A percentile compares a stretch with the other conserved stretches of the same genome.
These are phyloP conservation scores for Tinamus major DNA, from an alignment of 2,797 vertebrate genomes.

Conservation along the genomic window DNA sequence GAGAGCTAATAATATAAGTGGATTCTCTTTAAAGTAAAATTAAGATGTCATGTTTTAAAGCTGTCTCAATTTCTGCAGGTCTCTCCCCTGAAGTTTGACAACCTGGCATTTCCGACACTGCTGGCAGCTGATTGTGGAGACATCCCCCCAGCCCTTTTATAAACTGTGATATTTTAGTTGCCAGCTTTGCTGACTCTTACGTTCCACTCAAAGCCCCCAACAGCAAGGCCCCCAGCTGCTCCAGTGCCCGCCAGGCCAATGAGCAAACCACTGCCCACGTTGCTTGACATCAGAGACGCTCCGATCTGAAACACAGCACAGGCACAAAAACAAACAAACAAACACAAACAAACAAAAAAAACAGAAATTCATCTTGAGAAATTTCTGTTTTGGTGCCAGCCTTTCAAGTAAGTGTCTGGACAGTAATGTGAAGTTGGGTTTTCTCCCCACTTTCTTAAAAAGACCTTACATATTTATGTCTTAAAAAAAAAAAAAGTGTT, in stretches of 20 bases:
- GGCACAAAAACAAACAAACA: background rate
- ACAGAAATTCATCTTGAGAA: background rate
- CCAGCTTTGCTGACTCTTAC: conserved; percentile 75
- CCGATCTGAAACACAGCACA: conserved; percentile 88
- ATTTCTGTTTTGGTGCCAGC: background rate
- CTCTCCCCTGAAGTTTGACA: background rate
- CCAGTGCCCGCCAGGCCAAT: conserved; percentile 93
- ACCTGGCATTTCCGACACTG: background rate
- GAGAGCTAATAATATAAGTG: background rate
- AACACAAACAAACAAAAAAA: background rate
- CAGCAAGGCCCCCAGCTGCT: conserved; percentile 92
- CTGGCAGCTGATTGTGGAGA: background rate
- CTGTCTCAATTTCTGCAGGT: background rate
- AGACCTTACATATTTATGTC: fast-evolving
- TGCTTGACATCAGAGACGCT: conserved; percentile 96
- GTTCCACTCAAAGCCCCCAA: conserved; percentile 95
- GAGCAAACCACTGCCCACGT: conserved; percentile 94
- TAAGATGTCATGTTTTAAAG: background rate
- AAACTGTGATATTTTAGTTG: background rate
- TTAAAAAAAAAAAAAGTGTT: background rate
- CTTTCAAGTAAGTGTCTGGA: background rate
- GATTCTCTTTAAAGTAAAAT: conserved; percentile 13
- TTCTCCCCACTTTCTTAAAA: background rate
- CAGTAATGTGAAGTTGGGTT: fast-evolving
- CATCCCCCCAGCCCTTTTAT: background rate